Percentiles rank a stretch among this genome's conserved stretches.
phyloP scores from a whole-genome alignment of 2,113 vertebrate species.

The Epinephelus moara region DNA sequence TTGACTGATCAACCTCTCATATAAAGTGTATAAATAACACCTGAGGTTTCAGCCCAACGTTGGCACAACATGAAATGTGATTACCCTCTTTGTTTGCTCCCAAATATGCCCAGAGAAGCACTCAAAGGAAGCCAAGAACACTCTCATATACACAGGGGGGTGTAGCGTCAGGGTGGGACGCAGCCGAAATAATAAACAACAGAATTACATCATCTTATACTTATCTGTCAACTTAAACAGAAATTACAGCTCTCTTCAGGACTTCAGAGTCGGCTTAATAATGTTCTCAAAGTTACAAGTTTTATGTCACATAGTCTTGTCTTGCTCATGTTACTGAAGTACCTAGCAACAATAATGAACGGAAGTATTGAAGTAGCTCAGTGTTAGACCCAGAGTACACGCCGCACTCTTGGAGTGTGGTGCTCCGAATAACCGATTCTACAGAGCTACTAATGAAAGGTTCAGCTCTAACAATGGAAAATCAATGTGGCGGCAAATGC shows the following conservation, averaged over 20 bases:
- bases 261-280: background rate
- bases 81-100: constrained; percentile 6
- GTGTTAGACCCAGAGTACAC: too few species aligned
- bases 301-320: background rate
- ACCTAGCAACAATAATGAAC: background rate
- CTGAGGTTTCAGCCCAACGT: background rate
- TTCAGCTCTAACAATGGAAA: too few species aligned
- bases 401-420: too few species aligned
- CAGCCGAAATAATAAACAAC: background rate
- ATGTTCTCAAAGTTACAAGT: background rate
- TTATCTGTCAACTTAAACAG: background rate
- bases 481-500: too few species aligned
- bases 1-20: background rate
- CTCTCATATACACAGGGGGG: background rate
- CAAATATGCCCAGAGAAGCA: background rate
- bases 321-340: background rate
- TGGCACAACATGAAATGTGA: constrained; percentile 18
- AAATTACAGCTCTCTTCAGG: background rate
- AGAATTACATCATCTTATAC: background rate
- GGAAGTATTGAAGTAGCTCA: too few species aligned
- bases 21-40: background rate
- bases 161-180: too few species aligned
- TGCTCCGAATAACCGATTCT: too few species aligned
- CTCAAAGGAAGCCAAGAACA: constrained; percentile 1
- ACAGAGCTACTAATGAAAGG: too few species aligned